Evolutionary conservation across 2,888 invertebrate species (phyloP), one percentile per base, ranked within the genome.

Genomic region (Drosophila rubida): DNA sequence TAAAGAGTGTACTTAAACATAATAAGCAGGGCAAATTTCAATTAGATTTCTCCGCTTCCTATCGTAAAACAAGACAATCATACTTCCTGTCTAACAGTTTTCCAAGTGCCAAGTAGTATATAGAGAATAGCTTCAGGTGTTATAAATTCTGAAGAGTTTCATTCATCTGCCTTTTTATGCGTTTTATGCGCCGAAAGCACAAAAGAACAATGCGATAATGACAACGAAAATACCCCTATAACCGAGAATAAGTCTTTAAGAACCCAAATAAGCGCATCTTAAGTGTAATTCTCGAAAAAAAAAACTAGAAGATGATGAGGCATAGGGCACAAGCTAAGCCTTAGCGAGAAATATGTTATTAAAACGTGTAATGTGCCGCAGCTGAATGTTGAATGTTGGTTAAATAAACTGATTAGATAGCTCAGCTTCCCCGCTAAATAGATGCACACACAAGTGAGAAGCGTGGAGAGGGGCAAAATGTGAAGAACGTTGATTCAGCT

Each of bases 381-480:
- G 35, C 30, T 30, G 30, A 30, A 30, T 8, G 30, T 9, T 30
- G 30, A 23, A 50, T 22, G 42, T 42, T 53, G 42, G 13, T 42
- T 42, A 53, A 53, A 53, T 32, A 53, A 53, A 53, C 53, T 53
- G 53, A 53, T 53, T 53, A 53, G 53, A 53, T 42, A 53, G 53
- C 53, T 53, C 53, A 30, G 53, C 42, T 22, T 42, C 53, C 22
- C 42, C 22, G 19, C 14, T 30, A 42, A 53, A 22, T 8, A 41
- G 41, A 44, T 44, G 25, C 25, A 8, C 44, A 42, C 41, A 42
- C 14, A 25, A 13, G 2, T 2, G 16, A 22, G 19, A 22, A 19
- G 16, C 19, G 19, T 19, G n/a, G 11, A 4, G 50, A 7, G 51
- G 19, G 9, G 16, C 7, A 14, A 23, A 27, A 41, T 51, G 51